These are phyloP conservation scores for Marisa cornuarietis DNA, from an alignment of 1,140 invertebrate species.

Conservation along the genomic window DNA sequence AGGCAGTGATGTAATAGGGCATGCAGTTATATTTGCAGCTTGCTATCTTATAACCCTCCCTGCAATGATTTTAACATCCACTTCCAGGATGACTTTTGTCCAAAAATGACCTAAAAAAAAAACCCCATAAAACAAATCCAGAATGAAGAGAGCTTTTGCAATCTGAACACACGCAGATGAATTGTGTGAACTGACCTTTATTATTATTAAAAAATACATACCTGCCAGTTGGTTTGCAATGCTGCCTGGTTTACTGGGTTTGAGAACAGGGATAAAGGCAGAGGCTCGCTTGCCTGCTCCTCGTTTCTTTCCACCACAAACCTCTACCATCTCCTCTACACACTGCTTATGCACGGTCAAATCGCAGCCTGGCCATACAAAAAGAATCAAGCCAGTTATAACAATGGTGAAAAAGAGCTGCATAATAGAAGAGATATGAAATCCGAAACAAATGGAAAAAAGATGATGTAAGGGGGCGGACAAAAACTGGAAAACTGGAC, in stretches of 20 bases:
- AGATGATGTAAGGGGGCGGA: background rate
- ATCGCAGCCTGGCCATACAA: conserved; percentile 78
- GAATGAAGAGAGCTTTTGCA: no score
- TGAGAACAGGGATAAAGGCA: conserved; percentile 22
- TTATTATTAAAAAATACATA: background rate
- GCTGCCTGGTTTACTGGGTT: conserved; percentile 29
- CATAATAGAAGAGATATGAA: background rate
- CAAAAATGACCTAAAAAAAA: no score
- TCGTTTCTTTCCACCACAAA: conserved; percentile 72
- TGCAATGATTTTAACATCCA: no score
- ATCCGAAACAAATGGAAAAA: background rate
- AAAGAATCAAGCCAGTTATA: conserved; percentile 15
- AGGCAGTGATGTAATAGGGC: background rate
- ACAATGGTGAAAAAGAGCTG: background rate
- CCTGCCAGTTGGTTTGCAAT: conserved; percentile 20
- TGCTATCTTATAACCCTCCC: no score
- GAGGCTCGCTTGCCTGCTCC: conserved; percentile 43
- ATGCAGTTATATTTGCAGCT: no score
- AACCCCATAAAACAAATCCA: no score
- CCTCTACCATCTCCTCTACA: conserved; percentile 83
- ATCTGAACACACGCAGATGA: no score
- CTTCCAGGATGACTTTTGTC: no score
- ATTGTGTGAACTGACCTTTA: no score
- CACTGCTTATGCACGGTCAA: conserved; percentile 88
- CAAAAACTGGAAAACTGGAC: no score